A percentile compares a stretch with the other conserved stretches of the same genome.
These are phyloP conservation scores for Cyclargus thomasi DNA, from an alignment of 1,140 invertebrate genomes.

Conservation along the genomic window DNA sequence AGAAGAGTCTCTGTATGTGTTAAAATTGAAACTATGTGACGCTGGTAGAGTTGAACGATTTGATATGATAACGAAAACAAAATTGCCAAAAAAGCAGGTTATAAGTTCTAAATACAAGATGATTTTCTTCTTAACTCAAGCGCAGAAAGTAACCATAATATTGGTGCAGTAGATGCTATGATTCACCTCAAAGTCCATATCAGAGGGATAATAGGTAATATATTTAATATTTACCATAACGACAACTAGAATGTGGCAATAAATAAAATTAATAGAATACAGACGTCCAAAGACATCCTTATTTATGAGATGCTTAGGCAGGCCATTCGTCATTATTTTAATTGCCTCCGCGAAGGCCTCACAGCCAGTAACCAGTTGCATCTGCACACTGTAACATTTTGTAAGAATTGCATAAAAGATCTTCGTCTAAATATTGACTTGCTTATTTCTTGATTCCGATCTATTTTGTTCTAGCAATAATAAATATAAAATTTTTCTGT, in stretches of 20 bases:
- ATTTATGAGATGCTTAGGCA: slow-evolving; percentile 28
- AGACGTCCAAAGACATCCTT: slow-evolving; percentile 21
- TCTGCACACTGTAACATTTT: not conserved
- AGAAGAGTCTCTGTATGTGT: too few relatives aligned
- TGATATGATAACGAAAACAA: too few relatives aligned
- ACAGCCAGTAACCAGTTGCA: slow-evolving; percentile 24
- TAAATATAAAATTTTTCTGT: too few relatives aligned
- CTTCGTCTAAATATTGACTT: not conserved
- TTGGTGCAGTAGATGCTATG: not conserved
- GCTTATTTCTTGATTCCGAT: too few relatives aligned
- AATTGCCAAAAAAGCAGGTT: too few relatives aligned
- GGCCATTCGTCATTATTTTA: slow-evolving; percentile 35
- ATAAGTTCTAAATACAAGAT: too few relatives aligned
- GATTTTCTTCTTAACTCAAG: too few relatives aligned
- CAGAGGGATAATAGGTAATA: not conserved
- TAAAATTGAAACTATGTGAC: too few relatives aligned
- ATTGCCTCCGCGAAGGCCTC: slow-evolving; percentile 31
- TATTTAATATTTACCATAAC: slow-evolving; percentile 4
- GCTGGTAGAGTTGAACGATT: too few relatives aligned
- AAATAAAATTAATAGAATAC: slow-evolving; percentile 31
- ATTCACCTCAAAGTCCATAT: not conserved
- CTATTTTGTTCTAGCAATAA: too few relatives aligned
- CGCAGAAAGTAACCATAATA: not conserved
- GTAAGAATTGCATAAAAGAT: slow-evolving; percentile 4
- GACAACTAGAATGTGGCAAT: slow-evolving; percentile 23